phyloP scores from a whole-genome alignment of 2,888 invertebrate genomes.

The Tricholauxania praeusta region DNA sequence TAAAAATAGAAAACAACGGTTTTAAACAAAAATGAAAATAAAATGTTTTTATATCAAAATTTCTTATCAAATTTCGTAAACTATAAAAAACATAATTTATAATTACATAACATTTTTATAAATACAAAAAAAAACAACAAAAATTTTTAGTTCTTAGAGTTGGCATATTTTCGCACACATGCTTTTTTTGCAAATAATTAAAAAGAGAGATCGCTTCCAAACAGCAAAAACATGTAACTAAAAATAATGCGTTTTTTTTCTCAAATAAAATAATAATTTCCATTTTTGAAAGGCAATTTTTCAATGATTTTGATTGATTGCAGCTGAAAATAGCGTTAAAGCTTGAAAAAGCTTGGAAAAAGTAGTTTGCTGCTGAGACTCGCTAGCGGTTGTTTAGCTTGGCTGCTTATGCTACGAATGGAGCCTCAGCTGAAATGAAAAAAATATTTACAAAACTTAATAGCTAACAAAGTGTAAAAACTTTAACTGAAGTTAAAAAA shows the following conservation, averaged over 20 bases:
- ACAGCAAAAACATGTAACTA: conserved; percentile 26
- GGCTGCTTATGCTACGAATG: no score
- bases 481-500: no score
- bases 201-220: conserved; percentile 28
- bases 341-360: no score
- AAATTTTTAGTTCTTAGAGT: neutral
- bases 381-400: no score
- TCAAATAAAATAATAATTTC: conserved; percentile 1
- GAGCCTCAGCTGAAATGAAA: no score
- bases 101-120: conserved; percentile 28
- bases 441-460: no score
- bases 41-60: neutral
- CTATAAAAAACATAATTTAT: conserved; percentile 7
- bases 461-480: no score
- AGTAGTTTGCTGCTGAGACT: no score
- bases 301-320: no score
- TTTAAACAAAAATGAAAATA: conserved; percentile 37
- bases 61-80: conserved; percentile 24
- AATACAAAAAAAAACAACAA: conserved; percentile 26
- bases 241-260: neutral
- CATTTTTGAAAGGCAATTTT: no score
- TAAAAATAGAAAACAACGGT: conserved; percentile 62
- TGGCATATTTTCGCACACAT: conserved; percentile 5
- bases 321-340: no score
- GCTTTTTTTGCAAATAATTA: neutral